Conservation (phyloP, 2,797 vertebrate species). For the Melanotaenia boesemani region DNA sequence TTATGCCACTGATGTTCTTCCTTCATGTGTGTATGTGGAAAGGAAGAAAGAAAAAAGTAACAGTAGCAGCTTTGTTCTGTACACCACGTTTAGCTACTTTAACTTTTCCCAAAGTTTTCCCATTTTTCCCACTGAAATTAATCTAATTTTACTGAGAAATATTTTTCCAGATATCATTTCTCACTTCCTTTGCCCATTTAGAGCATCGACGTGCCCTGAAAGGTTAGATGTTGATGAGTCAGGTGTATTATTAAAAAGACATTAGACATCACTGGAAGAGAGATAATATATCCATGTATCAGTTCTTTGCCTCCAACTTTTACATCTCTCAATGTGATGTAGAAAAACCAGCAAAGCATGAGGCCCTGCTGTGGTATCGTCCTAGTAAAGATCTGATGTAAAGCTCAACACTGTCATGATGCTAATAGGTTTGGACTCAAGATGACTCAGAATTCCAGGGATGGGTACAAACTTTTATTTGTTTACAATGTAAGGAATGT, state of each 20-base stretch:
- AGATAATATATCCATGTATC: slow-evolving; percentile 48
- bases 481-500: too few relatives aligned
- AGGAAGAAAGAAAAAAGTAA: too few relatives aligned
- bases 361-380: background rate
- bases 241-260: slow-evolving; percentile 79
- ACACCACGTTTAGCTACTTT: too few relatives aligned
- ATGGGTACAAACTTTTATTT: too few relatives aligned
- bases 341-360: background rate
- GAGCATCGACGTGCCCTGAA: slow-evolving; percentile 39
- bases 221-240: slow-evolving; percentile 75
- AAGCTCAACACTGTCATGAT: too few relatives aligned
- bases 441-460: too few relatives aligned
- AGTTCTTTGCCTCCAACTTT: slow-evolving; percentile 33
- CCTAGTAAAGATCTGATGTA: too few relatives aligned
- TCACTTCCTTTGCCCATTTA: slow-evolving; percentile 56
- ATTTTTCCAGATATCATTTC: slow-evolving; percentile 41
- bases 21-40: too few relatives aligned
- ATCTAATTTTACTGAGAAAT: slow-evolving; percentile 69
- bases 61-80: too few relatives aligned
- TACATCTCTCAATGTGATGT: slow-evolving; percentile 9
- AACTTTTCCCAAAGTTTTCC: too few relatives aligned
- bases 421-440: too few relatives aligned
- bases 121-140: slow-evolving; percentile 8
- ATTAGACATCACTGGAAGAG: slow-evolving; percentile 63
- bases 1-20: too few relatives aligned